Base-by-base conservation (phyloP, 1,140 invertebrate genomes). In the Dendrolimus kikuchii region DNA sequence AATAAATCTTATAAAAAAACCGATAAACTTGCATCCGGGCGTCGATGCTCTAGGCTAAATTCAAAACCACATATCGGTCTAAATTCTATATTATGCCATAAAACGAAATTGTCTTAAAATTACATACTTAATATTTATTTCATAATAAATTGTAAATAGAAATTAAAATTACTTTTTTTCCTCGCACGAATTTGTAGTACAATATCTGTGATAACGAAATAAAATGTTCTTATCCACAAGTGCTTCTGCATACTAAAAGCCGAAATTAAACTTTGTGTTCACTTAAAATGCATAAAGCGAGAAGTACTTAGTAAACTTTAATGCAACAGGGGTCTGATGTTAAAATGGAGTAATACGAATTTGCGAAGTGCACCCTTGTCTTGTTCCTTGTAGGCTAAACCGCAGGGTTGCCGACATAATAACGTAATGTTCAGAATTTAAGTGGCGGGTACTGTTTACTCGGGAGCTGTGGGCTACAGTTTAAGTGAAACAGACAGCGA, bases 401-500 rank as follows among this genome's bases (percentile, higher is more conserved):
- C 57, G 53, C 63, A 55, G 61, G 67, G 57, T 62, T 66, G 54
- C 62, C 56, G 56, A 63, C 64, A 70, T 68, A 66, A 69, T 72
- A 65, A 77, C 70, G 67, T 74, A 66, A 77, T 69, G 68, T 73
- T 68, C 62, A 68, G 61, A 67, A 66, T 67, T 67, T 63, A 71
- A 68, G 66, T 59, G 54, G 56, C 63, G 53, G 62, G 69, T 62
- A 71, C 68, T 66, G 65, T 71, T 73, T 71, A 67, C 68, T 61
- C 53, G 62, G 53, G 49, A 64, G 72, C 71, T 77, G 59, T 61
- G 71, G 71, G 69, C 64, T 66, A 74, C 65, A 64, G 57, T 75
- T 59, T 76, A 76, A 81, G 68, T 77, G 76, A 76, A 79, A 76
- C 74, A 76, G 78, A 79, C 76, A 80, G 52, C 62, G 38, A 60